Conservation (phyloP, 2,888 invertebrate genomes). For the Chironomus tentans region DNA sequence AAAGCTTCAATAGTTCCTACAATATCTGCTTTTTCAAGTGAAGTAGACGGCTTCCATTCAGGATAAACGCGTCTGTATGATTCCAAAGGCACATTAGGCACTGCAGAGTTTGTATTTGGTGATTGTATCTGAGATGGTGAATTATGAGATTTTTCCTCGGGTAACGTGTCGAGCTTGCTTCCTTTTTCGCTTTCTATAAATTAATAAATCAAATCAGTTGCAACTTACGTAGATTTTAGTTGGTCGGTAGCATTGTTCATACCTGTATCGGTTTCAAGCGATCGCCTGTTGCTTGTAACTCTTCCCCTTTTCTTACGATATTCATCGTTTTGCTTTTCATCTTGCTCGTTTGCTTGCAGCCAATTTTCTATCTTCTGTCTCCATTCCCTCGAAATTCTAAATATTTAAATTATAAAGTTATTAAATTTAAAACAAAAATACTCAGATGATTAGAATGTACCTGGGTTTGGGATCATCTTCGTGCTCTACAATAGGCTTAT, state of each 20-base stretch:
- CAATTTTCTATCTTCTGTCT: constrained; percentile 85
- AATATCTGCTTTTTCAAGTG: constrained; percentile 73
- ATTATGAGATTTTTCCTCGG: constrained; percentile 31
- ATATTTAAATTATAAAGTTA: neutral
- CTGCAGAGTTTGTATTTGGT: constrained; percentile 31
- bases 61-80: constrained; percentile 56
- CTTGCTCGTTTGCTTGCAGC: constrained; percentile 78
- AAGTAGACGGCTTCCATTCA: constrained; percentile 71
- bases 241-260: constrained; percentile 27
- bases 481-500: constrained; percentile 45
- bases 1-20: constrained; percentile 78
- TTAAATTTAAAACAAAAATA: neutral
- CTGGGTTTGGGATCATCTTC: constrained; percentile 49
- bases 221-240: neutral
- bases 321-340: constrained; percentile 63
- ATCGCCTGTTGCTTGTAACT: constrained; percentile 61
- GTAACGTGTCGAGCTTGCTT: constrained; percentile 54
- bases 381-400: constrained; percentile 63
- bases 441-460: constrained; percentile 34
- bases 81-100: constrained; percentile 30
- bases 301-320: constrained; percentile 55
- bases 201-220: neutral
- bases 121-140: neutral
- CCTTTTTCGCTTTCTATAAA: constrained; percentile 67
- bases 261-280: constrained; percentile 81